These are phyloP conservation scores for Pachycephala philippinensis DNA, from an alignment of 2,113 vertebrate genomes.

Conservation along the genomic window DNA sequence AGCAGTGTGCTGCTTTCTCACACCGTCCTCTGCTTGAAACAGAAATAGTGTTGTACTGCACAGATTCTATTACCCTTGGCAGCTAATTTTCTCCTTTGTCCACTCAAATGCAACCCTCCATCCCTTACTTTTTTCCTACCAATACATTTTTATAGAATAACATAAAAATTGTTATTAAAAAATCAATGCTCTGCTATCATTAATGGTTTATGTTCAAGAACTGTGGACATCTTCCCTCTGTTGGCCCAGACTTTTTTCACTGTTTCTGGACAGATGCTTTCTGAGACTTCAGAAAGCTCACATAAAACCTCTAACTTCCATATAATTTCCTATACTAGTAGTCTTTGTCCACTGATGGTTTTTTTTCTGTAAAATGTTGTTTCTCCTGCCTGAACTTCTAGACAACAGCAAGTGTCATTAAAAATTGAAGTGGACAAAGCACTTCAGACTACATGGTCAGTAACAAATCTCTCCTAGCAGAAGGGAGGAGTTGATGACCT, in stretches of 20 bases:
- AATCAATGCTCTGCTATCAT: neutral
- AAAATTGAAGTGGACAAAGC: neutral
- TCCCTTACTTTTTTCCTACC: neutral
- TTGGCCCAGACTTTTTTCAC: neutral
- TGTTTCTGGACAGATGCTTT: neutral
- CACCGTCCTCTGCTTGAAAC: neutral
- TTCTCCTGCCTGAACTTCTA: neutral
- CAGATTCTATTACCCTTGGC: slow-evolving; percentile 34
- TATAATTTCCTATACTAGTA: neutral
- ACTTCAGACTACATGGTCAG: neutral
- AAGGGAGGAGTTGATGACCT: neutral
- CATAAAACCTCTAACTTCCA: neutral
- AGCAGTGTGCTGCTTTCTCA: neutral
- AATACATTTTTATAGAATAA: neutral
- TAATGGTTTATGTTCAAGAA: neutral
- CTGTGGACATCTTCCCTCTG: neutral
- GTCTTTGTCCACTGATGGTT: neutral
- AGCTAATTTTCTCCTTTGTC: slow-evolving; percentile 45
- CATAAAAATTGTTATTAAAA: slow-evolving; percentile 32
- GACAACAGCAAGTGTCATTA: neutral
- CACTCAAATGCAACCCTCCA: neutral
- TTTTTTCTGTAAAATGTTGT: neutral
- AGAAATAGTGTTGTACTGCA: neutral
- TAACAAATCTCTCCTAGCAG: neutral
- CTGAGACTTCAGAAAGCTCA: neutral